Percentiles rank a stretch among this genome's conserved stretches.
These are phyloP conservation scores for Oikopleura vanhoeffeni DNA, from an alignment of 23 tunicate genomes.

Conservation along the genomic window DNA sequence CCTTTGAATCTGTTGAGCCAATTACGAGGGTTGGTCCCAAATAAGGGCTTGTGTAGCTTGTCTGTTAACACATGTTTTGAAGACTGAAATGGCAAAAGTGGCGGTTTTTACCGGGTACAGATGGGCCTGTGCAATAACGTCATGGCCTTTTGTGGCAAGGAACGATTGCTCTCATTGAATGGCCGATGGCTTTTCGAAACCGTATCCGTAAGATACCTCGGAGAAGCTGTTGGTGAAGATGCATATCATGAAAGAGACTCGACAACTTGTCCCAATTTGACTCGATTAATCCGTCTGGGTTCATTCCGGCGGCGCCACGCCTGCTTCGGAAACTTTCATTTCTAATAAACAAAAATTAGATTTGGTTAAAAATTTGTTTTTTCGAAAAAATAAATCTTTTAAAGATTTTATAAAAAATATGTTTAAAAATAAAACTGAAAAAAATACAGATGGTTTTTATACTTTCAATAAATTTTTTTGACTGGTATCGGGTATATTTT, in stretches of 20 bases:
- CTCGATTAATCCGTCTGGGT: conserved; percentile 50
- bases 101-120: conserved; percentile 97
- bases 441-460: too few species aligned
- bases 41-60: conserved; percentile 75
- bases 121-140: conserved; percentile 97
- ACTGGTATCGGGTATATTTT: too few species aligned
- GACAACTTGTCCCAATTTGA: conserved; percentile 53
- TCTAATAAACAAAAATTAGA: neutral
- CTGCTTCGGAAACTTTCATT: neutral
- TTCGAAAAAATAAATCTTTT: too few species aligned
- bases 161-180: conserved; percentile 72
- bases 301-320: conserved; percentile 83
- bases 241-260: conserved; percentile 89
- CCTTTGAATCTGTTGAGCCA: conserved; percentile 70
- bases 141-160: conserved; percentile 76
- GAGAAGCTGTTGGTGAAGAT: conserved; percentile 54
- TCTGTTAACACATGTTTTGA: conserved; percentile 32
- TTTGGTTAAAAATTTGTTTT: too few species aligned
- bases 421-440: too few species aligned
- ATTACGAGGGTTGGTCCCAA: conserved; percentile 73
- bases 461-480: too few species aligned
- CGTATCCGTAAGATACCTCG: conserved; percentile 95
- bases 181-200: conserved; percentile 99
- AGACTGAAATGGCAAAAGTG: conserved; percentile 87
- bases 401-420: too few species aligned